Evolutionary conservation across 2,888 invertebrate genomes (phyloP), one percentile per base, ranked within the genome.

Genomic region (Lampropteryx suffumata): DNA sequence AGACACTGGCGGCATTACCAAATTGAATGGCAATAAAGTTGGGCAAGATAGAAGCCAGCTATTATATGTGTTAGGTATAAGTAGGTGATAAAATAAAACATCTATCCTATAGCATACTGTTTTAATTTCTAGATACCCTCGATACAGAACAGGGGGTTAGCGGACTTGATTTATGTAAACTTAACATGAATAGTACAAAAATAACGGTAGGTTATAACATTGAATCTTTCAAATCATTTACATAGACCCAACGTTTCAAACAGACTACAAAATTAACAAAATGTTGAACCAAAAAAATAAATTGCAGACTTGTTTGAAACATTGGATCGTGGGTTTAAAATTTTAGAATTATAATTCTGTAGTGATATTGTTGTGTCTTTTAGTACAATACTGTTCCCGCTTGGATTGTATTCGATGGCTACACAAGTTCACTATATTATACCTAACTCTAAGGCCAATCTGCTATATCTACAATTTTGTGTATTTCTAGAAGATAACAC

Each of bases 51-150:
- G n/a, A n/a, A n/a, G n/a, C n/a, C n/a, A n/a, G 21, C 2, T 21
- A 21, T 21, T 21, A 21, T 21, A 21, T 24, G 3, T 26, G 9
- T 33, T 12, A 10, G n/a, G 8, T 26, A 24, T 42, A n/a, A 12
- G 10, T 12, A 12, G 8, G 32, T 11, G 36, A n/a, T 44, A 50
- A 85, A 88, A 88, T 89, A 82, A 89, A 89, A 89, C 84, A 83
- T 68, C 73, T 57, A 62, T 71, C 50, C 47, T 82, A 84, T 86
- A 90, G 90, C 90, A 89, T 90, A 90, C 87, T 88, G 87, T 89
- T 89, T 89, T 89, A 90, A 89, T 90, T 88, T 89, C 89, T 89
- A 90, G 87, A 87, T 84, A 87, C 89, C 89, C 86, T 85, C 83
- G 80, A 83, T 89, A 88, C 86, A 87, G 84, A 85, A 87, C 81